Evolutionary conservation across 1,140 invertebrate genomes (phyloP).

Genomic region (Drosophila paulistorum): DNA sequence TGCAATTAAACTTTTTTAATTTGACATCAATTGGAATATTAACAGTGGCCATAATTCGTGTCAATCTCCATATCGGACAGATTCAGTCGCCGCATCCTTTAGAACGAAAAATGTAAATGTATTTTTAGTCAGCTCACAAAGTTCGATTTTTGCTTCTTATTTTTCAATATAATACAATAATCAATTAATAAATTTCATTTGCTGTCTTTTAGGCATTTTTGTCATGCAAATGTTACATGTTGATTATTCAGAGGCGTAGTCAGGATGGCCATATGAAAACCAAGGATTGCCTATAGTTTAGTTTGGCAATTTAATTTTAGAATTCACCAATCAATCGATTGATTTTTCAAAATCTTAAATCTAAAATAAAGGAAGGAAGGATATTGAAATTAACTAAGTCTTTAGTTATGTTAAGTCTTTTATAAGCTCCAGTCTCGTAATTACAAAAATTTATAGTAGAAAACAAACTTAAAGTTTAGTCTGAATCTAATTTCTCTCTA

Average conservation of each 20-base stretch:
- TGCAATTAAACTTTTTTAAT: conserved; percentile 6
- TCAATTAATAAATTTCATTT: conserved; percentile 72
- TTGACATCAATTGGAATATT: conserved; percentile 17
- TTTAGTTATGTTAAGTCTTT: too few relatives aligned
- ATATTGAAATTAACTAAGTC: too few relatives aligned
- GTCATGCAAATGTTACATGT: conserved; percentile 58
- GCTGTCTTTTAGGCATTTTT: conserved; percentile 24
- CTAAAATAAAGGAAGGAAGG: too few relatives aligned
- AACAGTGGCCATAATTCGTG: conserved; percentile 11
- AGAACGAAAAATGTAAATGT: conserved; percentile 2
- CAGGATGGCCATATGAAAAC: not conserved
- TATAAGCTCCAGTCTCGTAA: too few relatives aligned
- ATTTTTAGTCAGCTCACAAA: conserved; percentile 27
- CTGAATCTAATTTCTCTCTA: too few relatives aligned
- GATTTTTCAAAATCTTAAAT: too few relatives aligned
- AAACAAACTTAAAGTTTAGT: too few relatives aligned
- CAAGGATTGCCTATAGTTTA: too few relatives aligned
- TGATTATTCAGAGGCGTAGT: not conserved
- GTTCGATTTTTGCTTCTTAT: conserved; percentile 23
- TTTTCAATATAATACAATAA: conserved; percentile 32
- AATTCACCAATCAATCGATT: too few relatives aligned
- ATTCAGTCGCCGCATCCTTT: not conserved
- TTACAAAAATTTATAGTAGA: too few relatives aligned
- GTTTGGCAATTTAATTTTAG: too few relatives aligned
- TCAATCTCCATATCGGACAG: not conserved